Evolutionary conservation across 2,113 vertebrate species (phyloP).

Genomic region (Aspidoscelis tigris): DNA sequence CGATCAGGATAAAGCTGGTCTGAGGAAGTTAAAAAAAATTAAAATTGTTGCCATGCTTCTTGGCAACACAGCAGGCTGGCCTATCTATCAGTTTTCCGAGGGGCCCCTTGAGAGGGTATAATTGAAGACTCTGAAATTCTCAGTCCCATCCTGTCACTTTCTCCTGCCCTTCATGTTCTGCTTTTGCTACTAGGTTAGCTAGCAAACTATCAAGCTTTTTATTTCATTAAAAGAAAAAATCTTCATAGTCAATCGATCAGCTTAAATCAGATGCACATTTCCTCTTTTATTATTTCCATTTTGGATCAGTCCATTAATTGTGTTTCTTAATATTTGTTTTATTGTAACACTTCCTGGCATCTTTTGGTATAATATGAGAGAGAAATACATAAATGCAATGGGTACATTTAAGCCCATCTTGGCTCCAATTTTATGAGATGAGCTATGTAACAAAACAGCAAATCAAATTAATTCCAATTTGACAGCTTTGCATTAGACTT

Average conservation of each 20-base stretch:
- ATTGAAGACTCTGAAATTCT: background rate
- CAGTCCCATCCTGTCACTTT: background rate
- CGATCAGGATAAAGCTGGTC: constrained; percentile 46
- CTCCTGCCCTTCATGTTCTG: constrained; percentile 11
- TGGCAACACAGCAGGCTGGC: constrained; percentile 24
- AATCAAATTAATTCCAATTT: background rate
- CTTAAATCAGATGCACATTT: background rate
- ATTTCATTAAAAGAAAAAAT: background rate
- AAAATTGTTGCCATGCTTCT: constrained; percentile 42
- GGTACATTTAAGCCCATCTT: background rate
- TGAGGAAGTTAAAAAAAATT: constrained; percentile 19
- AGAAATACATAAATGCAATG: background rate
- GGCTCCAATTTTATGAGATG: background rate
- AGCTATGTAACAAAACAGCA: background rate
- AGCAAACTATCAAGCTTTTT: background rate
- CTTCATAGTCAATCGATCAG: background rate
- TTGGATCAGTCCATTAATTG: too few relatives aligned
- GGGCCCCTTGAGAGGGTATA: constrained; percentile 21
- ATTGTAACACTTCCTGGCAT: too few relatives aligned
- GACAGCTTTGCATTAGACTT: background rate
- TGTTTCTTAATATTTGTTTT: too few relatives aligned
- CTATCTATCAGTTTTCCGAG: constrained; percentile 23
- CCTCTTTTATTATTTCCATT: too few relatives aligned
- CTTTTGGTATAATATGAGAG: too few relatives aligned
- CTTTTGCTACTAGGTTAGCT: background rate